Base-by-base conservation (phyloP, 2,888 invertebrate genomes). In the Platyscelio sp. region DNA sequence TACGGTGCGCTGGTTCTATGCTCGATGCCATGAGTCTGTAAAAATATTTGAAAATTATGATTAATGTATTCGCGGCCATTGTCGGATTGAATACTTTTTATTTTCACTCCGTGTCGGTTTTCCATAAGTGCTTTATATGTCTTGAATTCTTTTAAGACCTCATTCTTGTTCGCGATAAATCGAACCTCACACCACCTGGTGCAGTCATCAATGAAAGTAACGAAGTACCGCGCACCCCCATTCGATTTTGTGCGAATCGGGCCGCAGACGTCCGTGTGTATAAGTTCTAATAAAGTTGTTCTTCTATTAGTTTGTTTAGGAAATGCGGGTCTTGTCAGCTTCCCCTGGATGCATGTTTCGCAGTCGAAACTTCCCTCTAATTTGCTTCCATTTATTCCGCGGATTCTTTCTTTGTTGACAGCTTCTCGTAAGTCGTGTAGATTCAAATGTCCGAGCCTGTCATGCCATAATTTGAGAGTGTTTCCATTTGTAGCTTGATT, bases 191-290 rank as follows among this genome's bases (percentile, higher is more conserved):
- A 84, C 86, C 87, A 88, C 27, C 89, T 65, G 22, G 75, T 74
- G 27, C 26, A 63, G 40, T 86, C 81, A 38, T 86, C 82, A 22
- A 82, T 78, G 58, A 82, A 85, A 18, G 74, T 78, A 5, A 72
- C 51, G 29, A 86, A 43, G 54, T 82, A 85, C 15, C 56, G 82
- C 68, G 1, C 85, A 79, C 82, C 40, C 13, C 40, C 40, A 15
- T 40, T 40, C 15, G 40, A 40, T 15, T 7, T 40, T 40, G 15
- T 11, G 6, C 40, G 15, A 6, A 87, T 82, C 6, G 89, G 88
- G 11, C 89, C 88, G 24, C 82, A 76, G 9, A 90, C 85, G 43
- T 89, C 88, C 3, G 86, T 86, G 49, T 88, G 88, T 18, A 89
- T 72, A 9, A 89, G 77, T 38, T 90, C 88, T 13, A 40, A 13